Base-by-base conservation (phyloP, 53 echinoderm and acorn worm species). In the Antedon mediterranea region DNA sequence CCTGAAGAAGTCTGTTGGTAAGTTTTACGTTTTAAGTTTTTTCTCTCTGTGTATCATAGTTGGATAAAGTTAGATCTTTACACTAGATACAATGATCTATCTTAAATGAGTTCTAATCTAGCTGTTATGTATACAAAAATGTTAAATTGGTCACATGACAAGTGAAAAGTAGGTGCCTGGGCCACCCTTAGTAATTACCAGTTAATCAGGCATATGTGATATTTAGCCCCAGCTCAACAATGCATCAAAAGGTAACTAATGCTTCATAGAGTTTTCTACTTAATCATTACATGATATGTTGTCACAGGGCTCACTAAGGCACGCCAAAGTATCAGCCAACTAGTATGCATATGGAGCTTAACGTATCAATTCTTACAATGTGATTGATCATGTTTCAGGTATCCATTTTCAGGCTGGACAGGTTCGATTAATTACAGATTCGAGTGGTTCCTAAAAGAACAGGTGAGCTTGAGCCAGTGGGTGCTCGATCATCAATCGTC, bases 1-100 rank as follows among this genome's bases (percentile, higher is more conserved):
- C 78, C 73, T 94, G 11, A 83, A 85, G 34, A 89, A 85, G 73
- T 94, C 94, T 28, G 72, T 91, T 7, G 94, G 94, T 94, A 82
- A 85, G 94, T 81, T n/a, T n/a, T n/a, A n/a, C n/a, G n/a, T n/a
- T n/a, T n/a, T n/a, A n/a, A n/a, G n/a, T n/a, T n/a, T n/a, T n/a
- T n/a, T n/a, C n/a, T n/a, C n/a, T n/a, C n/a, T n/a, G n/a, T n/a
- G n/a, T n/a, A n/a, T n/a, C n/a, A n/a, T n/a, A n/a, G n/a, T n/a
- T n/a, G n/a, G n/a, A n/a, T n/a, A n/a, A n/a, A n/a, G n/a, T n/a
- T n/a, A n/a, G n/a, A n/a, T n/a, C n/a, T n/a, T 37, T 6, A 37
- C 4, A 37, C 37, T 6, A 37, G 11, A 37, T 6, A 37, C 37
- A 37, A 37, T 6, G 11, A 37, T 37, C 37, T 6, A 18, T 18